Evolutionary conservation across 2,797 vertebrate genomes (phyloP).

Genomic region (Sebastes minor): DNA sequence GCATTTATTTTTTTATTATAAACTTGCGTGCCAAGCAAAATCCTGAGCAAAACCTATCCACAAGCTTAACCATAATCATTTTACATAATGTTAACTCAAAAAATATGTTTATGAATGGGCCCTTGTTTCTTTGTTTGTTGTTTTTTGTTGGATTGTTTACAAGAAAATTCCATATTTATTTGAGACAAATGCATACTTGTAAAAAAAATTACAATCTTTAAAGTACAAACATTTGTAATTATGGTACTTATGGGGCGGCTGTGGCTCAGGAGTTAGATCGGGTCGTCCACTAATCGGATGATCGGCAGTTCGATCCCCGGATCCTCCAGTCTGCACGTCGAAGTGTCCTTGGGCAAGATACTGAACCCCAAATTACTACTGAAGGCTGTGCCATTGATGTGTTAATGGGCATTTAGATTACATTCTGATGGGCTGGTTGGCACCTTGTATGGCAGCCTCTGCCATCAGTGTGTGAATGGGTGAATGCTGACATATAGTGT

Average conservation of each 20-base stretch:
- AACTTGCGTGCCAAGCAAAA: not conserved
- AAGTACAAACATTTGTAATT: not conserved
- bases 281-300: too few species aligned
- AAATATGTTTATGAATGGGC: not conserved
- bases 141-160: not conserved
- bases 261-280: too few species aligned
- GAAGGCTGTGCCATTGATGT: not conserved
- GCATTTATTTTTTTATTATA: not conserved
- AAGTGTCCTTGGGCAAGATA: rapidly evolving
- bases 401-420: not conserved
- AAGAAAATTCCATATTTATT: not conserved
- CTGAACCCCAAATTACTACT: not conserved
- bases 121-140: not conserved
- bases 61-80: not conserved
- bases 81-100: not conserved
- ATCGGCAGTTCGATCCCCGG: too few species aligned
- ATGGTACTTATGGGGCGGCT: rapidly evolving
- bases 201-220: not conserved
- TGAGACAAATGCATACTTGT: not conserved
- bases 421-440: too few species aligned
- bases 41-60: not conserved
- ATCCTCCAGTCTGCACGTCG: too few species aligned
- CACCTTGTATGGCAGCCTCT: too few species aligned
- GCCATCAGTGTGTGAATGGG: too few species aligned
- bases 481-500: too few species aligned